Base-by-base conservation (phyloP, 2,113 vertebrate genomes). In the Carassius auratus region DNA sequence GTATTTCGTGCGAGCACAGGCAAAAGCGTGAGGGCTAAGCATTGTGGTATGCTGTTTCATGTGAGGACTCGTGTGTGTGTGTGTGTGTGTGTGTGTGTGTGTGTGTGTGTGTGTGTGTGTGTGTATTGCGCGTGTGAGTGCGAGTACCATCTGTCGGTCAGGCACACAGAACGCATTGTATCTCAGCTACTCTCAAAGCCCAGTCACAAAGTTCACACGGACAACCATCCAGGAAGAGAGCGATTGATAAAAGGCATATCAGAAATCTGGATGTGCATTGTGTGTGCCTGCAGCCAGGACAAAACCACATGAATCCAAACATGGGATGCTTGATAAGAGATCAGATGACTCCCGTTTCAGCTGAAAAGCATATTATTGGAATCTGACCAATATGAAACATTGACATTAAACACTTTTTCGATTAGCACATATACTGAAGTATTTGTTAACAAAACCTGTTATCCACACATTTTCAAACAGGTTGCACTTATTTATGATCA, bases 91-190 rank as follows among this genome's bases (percentile, higher is more conserved):
- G 45, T 45, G 45, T 45, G 45, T 45, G 76, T 84, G 68, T 84
- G 45, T 45, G 45, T 45, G 45, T 45, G 45, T 10, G 45, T 45
- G 45, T 45, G 2, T 30, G 30, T 48, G 9, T 50, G 48, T 13
- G 3, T 13, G 4, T 19, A 50, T 19, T 73, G 66, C 7, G 61
- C 17, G 8, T 59, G 30, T 69, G 80, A 61, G 86, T 76, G 74
- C n/a, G 78, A 66, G 79, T 86, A 85, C 87, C 89, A 88, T 88
- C 87, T 86, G 89, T 89, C 36, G 79, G 36, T 88, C 83, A 88
- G 76, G 38, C 82, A 89, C 84, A 89, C 88, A 84, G 88, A 84
- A 71, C 21, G 59, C 85, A 88, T 89, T 89, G 86, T 89, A 85
- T 77, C 73, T 66, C 85, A 86, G 81, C 77, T 68, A 55, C 73